Conservation (phyloP, 2,888 invertebrate genomes). For the Metellina segmentata region DNA sequence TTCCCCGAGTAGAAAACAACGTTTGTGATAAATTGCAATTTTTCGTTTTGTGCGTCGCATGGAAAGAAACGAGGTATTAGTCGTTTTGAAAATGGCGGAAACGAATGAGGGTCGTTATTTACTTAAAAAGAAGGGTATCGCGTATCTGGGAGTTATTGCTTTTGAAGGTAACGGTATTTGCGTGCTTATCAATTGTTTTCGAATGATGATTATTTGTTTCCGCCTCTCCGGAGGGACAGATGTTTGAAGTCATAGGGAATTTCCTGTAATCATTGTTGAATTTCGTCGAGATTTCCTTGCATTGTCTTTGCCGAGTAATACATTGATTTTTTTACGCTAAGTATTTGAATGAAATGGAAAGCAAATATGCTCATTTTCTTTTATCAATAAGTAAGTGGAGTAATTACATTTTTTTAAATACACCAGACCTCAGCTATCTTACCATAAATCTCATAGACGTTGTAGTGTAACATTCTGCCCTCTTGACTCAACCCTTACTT, state of each 20-base stretch:
- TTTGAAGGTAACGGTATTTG: not conserved
- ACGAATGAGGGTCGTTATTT: constrained; percentile 26
- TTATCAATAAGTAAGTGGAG: not conserved
- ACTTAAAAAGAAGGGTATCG: constrained; percentile 35
- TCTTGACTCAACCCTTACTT: no score
- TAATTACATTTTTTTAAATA: no score
- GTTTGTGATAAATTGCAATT: constrained; percentile 55
- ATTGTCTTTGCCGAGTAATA: not conserved
- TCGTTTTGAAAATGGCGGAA: constrained; percentile 12
- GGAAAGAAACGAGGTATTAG: constrained; percentile 26
- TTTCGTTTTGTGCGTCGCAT: constrained; percentile 19
- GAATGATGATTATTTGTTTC: not conserved
- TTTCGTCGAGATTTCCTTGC: not conserved
- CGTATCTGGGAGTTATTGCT: constrained; percentile 27
- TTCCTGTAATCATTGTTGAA: not conserved
- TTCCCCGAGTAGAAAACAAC: constrained; percentile 41
- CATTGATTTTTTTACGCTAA: not conserved
- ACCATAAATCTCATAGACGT: no score
- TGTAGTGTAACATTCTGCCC: no score
- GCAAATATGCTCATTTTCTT: not conserved
- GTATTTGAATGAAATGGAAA: not conserved
- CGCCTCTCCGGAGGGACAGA: not conserved
- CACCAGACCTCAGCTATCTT: no score
- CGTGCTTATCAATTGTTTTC: constrained; percentile 27
- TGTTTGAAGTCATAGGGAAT: not conserved